phyloP scores from a whole-genome alignment of 2,113 vertebrate species.

The Onychostruthus taczanowskii region DNA sequence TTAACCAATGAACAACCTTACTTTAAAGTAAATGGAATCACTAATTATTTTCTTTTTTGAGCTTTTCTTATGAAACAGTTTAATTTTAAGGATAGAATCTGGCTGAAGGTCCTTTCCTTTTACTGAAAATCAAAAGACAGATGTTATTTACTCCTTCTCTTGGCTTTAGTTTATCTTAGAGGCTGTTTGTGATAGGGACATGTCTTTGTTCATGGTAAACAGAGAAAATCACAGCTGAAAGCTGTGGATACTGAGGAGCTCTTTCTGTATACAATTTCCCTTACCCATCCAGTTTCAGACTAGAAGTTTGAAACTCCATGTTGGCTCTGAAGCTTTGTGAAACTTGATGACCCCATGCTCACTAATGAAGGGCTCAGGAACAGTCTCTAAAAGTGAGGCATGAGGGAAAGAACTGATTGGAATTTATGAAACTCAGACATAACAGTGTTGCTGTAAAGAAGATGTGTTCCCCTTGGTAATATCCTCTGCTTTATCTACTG shows the following conservation, averaged over 20 bases:
- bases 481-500: background rate
- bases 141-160: background rate
- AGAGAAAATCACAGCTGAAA: slow-evolving; percentile 3
- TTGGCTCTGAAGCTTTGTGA: background rate
- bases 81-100: background rate
- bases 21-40: background rate
- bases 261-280: background rate
- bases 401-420: background rate
- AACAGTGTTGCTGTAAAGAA: background rate
- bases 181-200: background rate
- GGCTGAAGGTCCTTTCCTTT: background rate
- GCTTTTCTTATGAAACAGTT: background rate
- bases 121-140: background rate
- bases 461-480: background rate
- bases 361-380: background rate
- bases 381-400: background rate
- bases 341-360: background rate
- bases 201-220: background rate
- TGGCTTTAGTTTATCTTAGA: slow-evolving; percentile 23
- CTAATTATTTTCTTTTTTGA: background rate
- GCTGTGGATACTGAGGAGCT: background rate
- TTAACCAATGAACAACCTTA: background rate
- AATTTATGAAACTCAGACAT: background rate
- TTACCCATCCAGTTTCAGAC: background rate
- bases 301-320: background rate